Base-by-base conservation (phyloP, 2,797 vertebrate genomes). In the Myotis planiceps region DNA sequence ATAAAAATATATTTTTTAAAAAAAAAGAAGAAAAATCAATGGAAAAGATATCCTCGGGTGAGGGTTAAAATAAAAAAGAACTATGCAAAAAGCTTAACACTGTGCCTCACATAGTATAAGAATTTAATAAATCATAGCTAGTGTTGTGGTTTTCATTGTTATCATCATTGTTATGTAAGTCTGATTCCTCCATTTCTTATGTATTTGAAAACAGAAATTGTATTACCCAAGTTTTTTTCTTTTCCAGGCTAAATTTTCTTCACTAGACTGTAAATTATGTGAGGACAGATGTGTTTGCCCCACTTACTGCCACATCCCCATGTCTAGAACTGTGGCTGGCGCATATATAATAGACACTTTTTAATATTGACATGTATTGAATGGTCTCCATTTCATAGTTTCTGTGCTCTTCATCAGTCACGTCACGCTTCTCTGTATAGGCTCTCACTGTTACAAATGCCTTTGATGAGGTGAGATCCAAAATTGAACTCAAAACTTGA, bases 401-500 rank as follows among this genome's bases (percentile, higher is more conserved):
- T 68, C 65, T 53, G 42, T 51, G 72, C 14, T 55, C 42, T 39
- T 80, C 53, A 68, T 81, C 49, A 69, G 55, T 58, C 12, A 45
- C 4, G 10, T 51, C 81, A 85, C 3, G n/a, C 45, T 27, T 82
- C 15, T 76, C 32, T 68, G 3, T 47, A 53, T 14, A 74, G 85
- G 49, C 39, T 79, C 76, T 83, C 74, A 42, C 8, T 91, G 37
- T 76, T 95, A 53, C 82, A 94, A 92, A 93, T 42, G n/a, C 78
- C 75, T 76, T 65, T 94, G 79, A 69, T n/a, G 37, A 80, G 1
- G 1, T 87, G 71, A 88, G 34, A 95, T 68, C 8, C 71, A 74
- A 94, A 80, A 95, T 0, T 76, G 75, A 88, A 93, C 51, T 91
- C 13, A 95, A 81, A 96, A 95, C 18, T 91, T 81, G 90, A 80